phyloP scores from a whole-genome alignment of 2,113 vertebrate species.

The Dipodomys ordii region DNA sequence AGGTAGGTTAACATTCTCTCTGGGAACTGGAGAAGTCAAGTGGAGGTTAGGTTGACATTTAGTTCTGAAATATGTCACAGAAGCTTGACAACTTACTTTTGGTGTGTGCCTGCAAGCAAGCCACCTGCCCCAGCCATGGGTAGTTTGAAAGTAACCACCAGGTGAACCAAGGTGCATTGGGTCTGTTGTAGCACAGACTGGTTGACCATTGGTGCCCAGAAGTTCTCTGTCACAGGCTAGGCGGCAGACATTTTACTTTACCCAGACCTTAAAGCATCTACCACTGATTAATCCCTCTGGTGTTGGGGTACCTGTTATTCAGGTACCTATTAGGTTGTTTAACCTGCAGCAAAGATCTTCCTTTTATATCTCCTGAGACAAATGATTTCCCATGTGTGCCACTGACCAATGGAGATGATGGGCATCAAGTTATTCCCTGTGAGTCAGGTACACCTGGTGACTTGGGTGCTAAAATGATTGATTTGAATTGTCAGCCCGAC shows the following conservation, averaged over 20 bases:
- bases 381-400: not conserved
- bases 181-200: not conserved
- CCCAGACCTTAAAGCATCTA: fast-evolving
- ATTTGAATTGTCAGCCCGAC: not conserved
- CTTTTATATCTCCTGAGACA: not conserved
- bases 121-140: not conserved
- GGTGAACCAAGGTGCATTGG: not conserved
- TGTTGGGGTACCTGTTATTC: not conserved
- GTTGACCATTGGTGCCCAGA: not conserved
- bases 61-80: not conserved
- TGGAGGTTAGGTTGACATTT: not conserved
- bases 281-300: not conserved
- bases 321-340: not conserved
- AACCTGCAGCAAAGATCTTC: not conserved
- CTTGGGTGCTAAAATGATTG: not conserved
- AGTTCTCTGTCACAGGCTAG: not conserved
- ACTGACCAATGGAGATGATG: not conserved
- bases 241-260: not conserved
- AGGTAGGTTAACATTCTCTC: not conserved
- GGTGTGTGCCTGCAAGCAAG: not conserved
- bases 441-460: not conserved
- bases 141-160: not conserved
- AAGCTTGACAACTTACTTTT: not conserved
- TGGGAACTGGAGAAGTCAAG: not conserved
- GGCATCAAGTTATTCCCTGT: not conserved